These are phyloP conservation scores for Scarus forsteni DNA, from an alignment of 2,797 vertebrate genomes.

Conservation along the genomic window DNA sequence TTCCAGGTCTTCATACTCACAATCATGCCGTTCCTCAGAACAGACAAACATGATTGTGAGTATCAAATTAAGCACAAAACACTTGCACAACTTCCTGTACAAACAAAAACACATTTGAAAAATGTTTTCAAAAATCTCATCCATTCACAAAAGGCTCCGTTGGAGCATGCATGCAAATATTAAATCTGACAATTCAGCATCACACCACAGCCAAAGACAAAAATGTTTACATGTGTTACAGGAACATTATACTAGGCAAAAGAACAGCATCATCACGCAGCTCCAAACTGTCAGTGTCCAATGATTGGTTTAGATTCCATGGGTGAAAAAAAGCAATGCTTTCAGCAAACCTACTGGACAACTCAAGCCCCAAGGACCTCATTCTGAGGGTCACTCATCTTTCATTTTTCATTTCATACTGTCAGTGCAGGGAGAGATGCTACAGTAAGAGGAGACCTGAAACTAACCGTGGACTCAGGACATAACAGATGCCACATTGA, in stretches of 20 bases:
- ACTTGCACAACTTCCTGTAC: constrained; percentile 84
- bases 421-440: constrained; percentile 72
- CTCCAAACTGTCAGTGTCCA: constrained; percentile 73
- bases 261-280: constrained; percentile 77
- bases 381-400: constrained; percentile 72
- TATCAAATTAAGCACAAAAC: constrained; percentile 83
- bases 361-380: constrained; percentile 67
- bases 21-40: constrained; percentile 75
- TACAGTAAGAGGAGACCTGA: constrained; percentile 74
- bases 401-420: constrained; percentile 67
- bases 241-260: constrained; percentile 83
- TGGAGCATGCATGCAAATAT: constrained; percentile 86
- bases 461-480: constrained; percentile 78
- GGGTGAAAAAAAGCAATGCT: constrained; percentile 66
- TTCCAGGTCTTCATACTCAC: constrained; percentile 84
- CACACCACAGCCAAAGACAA: constrained; percentile 86
- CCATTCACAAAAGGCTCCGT: constrained; percentile 85
- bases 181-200: constrained; percentile 83
- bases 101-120: constrained; percentile 73
- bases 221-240: constrained; percentile 84
- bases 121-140: constrained; percentile 77
- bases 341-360: constrained; percentile 69
- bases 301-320: constrained; percentile 66
- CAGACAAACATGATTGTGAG: constrained; percentile 75
- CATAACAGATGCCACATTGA: constrained; percentile 75